Percentiles rank a stretch among this genome's conserved stretches.
Conservation (phyloP, 2,113 vertebrate genomes). For the Lepus americanus region DNA sequence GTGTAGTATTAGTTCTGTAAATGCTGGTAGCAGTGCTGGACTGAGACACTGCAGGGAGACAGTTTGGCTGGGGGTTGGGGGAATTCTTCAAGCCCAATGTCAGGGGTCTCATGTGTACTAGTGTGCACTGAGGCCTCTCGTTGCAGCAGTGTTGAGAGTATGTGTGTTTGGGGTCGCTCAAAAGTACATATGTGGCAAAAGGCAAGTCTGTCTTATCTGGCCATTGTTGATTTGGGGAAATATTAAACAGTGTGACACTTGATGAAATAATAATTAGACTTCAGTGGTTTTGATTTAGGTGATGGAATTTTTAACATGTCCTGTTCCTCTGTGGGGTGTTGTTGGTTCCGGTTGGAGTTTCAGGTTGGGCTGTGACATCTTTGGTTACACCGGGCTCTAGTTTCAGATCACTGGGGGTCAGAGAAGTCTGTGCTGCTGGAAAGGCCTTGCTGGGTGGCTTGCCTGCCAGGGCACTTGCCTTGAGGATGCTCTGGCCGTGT, state of each 20-base stretch:
- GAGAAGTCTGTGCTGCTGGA: slow-evolving; percentile 24
- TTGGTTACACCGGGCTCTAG: slow-evolving; percentile 36
- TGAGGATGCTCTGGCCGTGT: neutral
- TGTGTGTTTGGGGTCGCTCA: neutral
- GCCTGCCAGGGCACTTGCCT: neutral
- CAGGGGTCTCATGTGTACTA: neutral
- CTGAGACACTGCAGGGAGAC: neutral
- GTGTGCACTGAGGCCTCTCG: no score
- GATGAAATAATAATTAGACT: neutral
- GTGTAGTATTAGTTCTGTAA: neutral
- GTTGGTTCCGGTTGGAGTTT: slow-evolving; percentile 43
- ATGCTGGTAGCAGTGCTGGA: neutral
- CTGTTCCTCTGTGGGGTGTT: neutral
- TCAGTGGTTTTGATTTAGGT: slow-evolving; percentile 43
- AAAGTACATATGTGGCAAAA: neutral
- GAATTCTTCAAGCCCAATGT: neutral
- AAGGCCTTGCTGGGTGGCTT: neutral
- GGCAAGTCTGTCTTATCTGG: slow-evolving; percentile 18
- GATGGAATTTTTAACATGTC: neutral
- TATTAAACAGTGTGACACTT: slow-evolving; percentile 28
- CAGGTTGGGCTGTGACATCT: slow-evolving; percentile 30
- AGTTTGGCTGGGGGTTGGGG: neutral
- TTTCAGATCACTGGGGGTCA: slow-evolving; percentile 49
- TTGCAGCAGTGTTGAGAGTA: neutral
- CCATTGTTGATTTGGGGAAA: slow-evolving; percentile 11